phyloP scores from a whole-genome alignment of 2,888 invertebrate genomes.

The Molorchus minor region DNA sequence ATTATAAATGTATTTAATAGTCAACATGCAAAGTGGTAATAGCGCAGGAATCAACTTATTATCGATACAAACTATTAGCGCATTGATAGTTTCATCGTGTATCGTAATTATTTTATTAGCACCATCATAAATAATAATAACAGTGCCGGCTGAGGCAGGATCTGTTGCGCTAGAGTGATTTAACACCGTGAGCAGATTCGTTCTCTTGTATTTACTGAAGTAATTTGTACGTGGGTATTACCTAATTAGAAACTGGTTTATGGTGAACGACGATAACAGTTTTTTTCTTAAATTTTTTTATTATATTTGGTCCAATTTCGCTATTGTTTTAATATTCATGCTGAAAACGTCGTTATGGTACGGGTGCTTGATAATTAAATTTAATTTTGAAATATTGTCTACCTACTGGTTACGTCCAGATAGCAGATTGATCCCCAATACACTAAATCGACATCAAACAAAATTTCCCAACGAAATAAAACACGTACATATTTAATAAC shows the following conservation, averaged over 20 bases:
- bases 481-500: no score
- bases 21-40: neutral
- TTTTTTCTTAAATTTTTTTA: neutral
- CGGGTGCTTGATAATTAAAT: no score
- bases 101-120: neutral
- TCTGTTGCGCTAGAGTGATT: neutral
- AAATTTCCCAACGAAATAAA: no score
- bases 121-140: slow-evolving; percentile 1
- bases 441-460: no score
- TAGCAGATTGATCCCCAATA: no score
- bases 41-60: neutral
- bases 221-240: neutral
- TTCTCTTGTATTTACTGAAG: neutral
- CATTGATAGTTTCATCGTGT: neutral
- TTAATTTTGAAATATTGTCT: no score
- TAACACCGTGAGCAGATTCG: neutral
- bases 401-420: no score
- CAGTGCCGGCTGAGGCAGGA: neutral
- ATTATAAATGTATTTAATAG: no score
- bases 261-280: neutral
- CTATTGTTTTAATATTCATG: no score
- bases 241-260: neutral
- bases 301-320: neutral
- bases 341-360: no score
- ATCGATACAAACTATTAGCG: neutral